Base-by-base conservation (phyloP, 2,797 vertebrate species). In the Spondyliosoma cantharus region DNA sequence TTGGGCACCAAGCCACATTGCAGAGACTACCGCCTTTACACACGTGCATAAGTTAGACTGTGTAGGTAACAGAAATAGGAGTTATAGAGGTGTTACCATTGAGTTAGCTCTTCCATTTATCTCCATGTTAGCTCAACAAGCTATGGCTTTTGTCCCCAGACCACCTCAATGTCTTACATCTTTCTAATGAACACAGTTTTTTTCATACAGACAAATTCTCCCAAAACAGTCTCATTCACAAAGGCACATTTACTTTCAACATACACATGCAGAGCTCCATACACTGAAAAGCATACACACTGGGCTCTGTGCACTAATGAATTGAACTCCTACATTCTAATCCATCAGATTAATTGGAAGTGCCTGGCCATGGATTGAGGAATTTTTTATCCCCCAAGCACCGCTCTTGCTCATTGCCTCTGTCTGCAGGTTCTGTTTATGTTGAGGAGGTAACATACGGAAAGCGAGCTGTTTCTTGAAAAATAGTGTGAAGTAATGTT, bases 291-390 rank as follows among this genome's bases (percentile, higher is more conserved):
- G 13, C 17, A 29, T 32, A 61, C 76, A 46, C 57, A 61, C 79
- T 57, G 57, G 12, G 66, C 78, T 78, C 62, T 32, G 74, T 82
- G 83, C 91, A 82, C 76, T 92, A 93, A 92, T 92, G 91, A 92
- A 92, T 87, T 80, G 81, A 91, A 83, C 52, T 37, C 74, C 87
- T 87, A 74, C 75, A 60, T 90, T 90, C 90, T 92, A 93, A 94
- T 94, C 91, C 89, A 94, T 95, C 94, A 95, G 92, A 92, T 94
- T 91, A 94, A 94, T 95, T 94, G 92, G 84, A 94, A 91, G 84
- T 90, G 91, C 85, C 76, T 49, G 50, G 43, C 75, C 72, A 74
- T 83, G 87, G 90, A 90, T 90, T 90, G 91, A 89, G 72, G 81
- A 88, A 90, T 94, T 89, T 90, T 91, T 93, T 90, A 86, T 88